These are phyloP conservation scores for Pachydiplax longipennis DNA, from an alignment of 2,888 invertebrate genomes.

Conservation along the genomic window DNA sequence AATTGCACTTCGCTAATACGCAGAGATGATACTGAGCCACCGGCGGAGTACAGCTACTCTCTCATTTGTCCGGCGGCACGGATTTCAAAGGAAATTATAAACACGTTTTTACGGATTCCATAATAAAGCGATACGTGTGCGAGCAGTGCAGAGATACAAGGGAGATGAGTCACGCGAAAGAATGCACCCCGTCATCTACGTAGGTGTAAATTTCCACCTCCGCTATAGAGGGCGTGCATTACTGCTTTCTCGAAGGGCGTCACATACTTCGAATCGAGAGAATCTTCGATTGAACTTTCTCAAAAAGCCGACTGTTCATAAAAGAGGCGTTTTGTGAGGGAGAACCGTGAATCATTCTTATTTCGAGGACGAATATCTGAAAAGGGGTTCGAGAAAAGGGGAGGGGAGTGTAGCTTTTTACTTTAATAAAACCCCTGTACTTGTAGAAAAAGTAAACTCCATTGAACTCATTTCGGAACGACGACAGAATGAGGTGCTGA, in stretches of 20 bases:
- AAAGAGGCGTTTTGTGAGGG: not conserved
- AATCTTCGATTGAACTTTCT: too few relatives aligned
- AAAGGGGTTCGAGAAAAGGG: too few relatives aligned
- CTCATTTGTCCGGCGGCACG: not conserved
- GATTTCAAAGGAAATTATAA: not conserved
- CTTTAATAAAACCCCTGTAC: too few relatives aligned
- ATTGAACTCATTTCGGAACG: too few relatives aligned
- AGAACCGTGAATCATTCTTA: too few relatives aligned
- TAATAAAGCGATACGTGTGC: not conserved
- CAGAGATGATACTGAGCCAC: not conserved
- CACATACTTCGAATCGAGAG: not conserved
- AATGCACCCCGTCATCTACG: constrained; percentile 10
- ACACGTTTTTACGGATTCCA: not conserved
- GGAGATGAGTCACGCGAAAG: constrained; percentile 10
- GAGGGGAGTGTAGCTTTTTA: too few relatives aligned
- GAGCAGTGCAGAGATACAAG: not conserved
- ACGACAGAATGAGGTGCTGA: too few relatives aligned
- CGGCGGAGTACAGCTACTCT: not conserved
- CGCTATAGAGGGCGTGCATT: not conserved
- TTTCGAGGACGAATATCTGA: too few relatives aligned
- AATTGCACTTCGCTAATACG: not conserved
- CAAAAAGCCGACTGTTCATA: too few relatives aligned
- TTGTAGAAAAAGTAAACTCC: too few relatives aligned
- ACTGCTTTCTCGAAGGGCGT: not conserved
- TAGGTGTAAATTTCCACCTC: constrained; percentile 3